phyloP scores from a whole-genome alignment of 2,113 vertebrate genomes.

The Gallinago media region DNA sequence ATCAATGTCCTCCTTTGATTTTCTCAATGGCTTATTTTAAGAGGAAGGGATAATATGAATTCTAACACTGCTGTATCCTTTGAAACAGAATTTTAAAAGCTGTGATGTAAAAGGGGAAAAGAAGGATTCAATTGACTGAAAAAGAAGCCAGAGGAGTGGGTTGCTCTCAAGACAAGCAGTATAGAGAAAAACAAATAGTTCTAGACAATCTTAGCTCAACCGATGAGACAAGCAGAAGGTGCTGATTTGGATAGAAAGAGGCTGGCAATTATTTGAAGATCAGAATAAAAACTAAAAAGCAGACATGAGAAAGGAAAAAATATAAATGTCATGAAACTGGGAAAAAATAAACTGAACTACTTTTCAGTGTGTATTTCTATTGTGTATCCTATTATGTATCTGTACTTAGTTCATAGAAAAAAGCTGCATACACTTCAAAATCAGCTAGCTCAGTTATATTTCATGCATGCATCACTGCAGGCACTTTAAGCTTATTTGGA shows the following conservation, averaged over 20 bases:
- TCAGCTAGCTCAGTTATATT: neutral
- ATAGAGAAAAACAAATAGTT: neutral
- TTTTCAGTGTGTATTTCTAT: neutral
- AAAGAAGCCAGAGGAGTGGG: neutral
- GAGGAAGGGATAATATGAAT: neutral
- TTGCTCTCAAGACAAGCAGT: neutral
- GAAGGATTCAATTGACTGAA: neutral
- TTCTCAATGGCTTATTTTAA: constrained; percentile 30
- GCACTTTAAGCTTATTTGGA: neutral
- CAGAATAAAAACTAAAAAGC: neutral
- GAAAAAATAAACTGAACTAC: neutral
- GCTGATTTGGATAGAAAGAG: neutral
- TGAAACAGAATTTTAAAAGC: constrained; percentile 30
- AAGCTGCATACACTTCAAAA: neutral
- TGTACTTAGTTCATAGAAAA: neutral
- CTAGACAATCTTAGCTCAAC: neutral
- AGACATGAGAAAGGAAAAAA: neutral
- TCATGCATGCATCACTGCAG: neutral
- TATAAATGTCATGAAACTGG: neutral
- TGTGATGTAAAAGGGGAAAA: neutral
- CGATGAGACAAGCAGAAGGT: neutral
- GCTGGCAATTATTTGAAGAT: neutral
- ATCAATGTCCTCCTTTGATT: constrained; percentile 48
- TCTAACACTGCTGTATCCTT: neutral
- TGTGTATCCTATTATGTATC: neutral